Percentiles rank a stretch among this genome's conserved stretches.
Evolutionary conservation across 2,888 invertebrate species (phyloP).

Genomic region (Dexiosoma caninum): DNA sequence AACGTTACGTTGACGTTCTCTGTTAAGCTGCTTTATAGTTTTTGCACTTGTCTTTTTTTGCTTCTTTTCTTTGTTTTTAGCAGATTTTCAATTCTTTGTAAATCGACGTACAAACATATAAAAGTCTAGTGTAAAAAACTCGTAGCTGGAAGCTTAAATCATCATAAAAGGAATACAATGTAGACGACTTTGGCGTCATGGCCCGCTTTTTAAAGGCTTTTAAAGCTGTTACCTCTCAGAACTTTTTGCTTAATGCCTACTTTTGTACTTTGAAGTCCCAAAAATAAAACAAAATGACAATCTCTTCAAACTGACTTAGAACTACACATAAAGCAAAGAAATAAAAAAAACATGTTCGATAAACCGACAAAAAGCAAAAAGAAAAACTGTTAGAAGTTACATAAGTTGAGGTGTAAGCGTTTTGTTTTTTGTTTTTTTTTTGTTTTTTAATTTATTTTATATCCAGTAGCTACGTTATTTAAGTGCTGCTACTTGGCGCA

Average conservation of each 20-base stretch:
- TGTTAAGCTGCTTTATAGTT: background rate
- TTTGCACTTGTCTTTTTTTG: conserved; percentile 32
- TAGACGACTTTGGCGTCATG: background rate
- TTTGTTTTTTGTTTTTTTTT: background rate
- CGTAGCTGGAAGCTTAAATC: background rate
- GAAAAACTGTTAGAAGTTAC: conserved; percentile 12
- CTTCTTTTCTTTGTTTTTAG: background rate
- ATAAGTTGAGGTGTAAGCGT: background rate
- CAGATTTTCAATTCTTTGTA: background rate
- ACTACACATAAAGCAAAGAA: too few species aligned
- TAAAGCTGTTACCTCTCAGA: background rate
- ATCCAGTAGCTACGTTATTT: conserved; percentile 23
- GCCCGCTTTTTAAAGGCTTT: background rate
- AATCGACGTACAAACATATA: background rate
- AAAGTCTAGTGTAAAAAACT: background rate
- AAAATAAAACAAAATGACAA: conserved; percentile 2
- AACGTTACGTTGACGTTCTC: conserved; percentile 36
- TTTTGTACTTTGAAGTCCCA: background rate
- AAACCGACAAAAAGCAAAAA: background rate
- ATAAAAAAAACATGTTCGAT: background rate
- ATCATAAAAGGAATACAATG: background rate
- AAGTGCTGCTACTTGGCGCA: conserved; percentile 6
- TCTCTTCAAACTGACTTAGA: background rate
- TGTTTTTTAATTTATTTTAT: background rate
- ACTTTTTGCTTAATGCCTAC: background rate